Percentiles rank a stretch among this genome's conserved stretches.
phyloP scores from a whole-genome alignment of 35 echinoderm and acorn worm species.

The Chiridota heheva region DNA sequence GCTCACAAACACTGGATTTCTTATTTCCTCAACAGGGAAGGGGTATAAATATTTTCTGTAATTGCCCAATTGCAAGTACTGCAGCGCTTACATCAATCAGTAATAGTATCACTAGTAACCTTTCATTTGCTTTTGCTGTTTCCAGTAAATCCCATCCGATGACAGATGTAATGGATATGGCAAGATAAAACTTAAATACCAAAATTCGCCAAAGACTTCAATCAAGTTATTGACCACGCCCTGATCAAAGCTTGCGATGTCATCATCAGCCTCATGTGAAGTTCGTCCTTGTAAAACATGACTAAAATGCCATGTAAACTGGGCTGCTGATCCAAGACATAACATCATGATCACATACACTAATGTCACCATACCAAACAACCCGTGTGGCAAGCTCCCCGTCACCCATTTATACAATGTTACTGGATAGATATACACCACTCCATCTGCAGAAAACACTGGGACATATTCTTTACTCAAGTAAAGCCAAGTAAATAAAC shows the following conservation, averaged over 20 bases:
- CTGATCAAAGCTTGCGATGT: constrained; percentile 23
- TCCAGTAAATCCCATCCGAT: constrained; percentile 70
- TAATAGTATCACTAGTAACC: no score
- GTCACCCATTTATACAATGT: constrained; percentile 52
- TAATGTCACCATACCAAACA: constrained; percentile 48
- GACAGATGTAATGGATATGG: constrained; percentile 55
- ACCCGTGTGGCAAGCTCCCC: constrained; percentile 13
- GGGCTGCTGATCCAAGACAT: constrained; percentile 20
- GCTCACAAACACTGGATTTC: no score
- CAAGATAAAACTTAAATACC: constrained; percentile 68
- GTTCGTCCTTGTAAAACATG: constrained; percentile 67
- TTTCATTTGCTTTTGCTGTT: constrained; percentile 56
- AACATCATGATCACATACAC: constrained; percentile 64
- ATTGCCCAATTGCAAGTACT: no score
- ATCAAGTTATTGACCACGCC: constrained; percentile 49
- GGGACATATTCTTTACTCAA: constrained; percentile 45
- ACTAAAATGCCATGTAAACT: constrained; percentile 61
- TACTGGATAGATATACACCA: constrained; percentile 61
- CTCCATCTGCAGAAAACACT: constrained; percentile 28
- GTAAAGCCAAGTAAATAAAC: constrained; percentile 33
- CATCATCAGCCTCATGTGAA: constrained; percentile 43
- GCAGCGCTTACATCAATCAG: no score
- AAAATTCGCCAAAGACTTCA: constrained; percentile 76
- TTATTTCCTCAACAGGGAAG: no score
- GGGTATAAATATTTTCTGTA: no score